Conservation (phyloP, 1,140 invertebrate genomes). For the Eupristina koningsbergeri region DNA sequence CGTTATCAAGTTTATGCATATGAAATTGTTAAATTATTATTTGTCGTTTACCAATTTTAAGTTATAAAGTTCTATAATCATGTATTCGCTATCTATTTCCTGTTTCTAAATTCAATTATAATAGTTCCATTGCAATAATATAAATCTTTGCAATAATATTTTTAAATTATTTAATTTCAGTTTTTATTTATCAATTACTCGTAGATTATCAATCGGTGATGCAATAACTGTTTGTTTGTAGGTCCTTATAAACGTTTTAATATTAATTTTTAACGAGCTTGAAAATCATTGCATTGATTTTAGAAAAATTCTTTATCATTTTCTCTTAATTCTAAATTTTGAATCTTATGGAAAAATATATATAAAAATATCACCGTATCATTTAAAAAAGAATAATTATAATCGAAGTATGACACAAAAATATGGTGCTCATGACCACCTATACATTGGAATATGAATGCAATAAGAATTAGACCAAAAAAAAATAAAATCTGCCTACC, state of each 20-base stretch:
- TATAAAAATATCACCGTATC: too few relatives aligned
- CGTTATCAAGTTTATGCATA: not conserved
- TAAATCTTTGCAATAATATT: not conserved
- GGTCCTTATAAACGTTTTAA: not conserved
- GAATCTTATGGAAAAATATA: too few relatives aligned
- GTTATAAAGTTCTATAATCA: not conserved
- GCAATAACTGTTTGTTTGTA: not conserved
- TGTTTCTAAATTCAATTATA: not conserved
- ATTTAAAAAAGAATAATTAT: too few relatives aligned
- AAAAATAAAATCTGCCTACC: too few relatives aligned
- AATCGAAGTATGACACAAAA: too few relatives aligned
- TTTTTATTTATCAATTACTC: not conserved
- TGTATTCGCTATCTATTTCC: not conserved
- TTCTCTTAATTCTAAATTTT: too few relatives aligned
- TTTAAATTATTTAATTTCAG: not conserved
- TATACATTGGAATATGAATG: too few relatives aligned
- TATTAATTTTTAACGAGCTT: not conserved
- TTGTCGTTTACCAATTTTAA: too few relatives aligned
- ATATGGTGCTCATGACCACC: too few relatives aligned
- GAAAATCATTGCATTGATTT: not conserved
- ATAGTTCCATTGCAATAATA: not conserved
- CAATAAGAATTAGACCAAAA: too few relatives aligned
- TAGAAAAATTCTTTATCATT: not conserved
- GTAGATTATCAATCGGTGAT: not conserved
- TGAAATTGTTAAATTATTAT: not conserved